These are phyloP conservation scores for Thereva unica DNA, from an alignment of 2,888 invertebrate species.

Conservation along the genomic window DNA sequence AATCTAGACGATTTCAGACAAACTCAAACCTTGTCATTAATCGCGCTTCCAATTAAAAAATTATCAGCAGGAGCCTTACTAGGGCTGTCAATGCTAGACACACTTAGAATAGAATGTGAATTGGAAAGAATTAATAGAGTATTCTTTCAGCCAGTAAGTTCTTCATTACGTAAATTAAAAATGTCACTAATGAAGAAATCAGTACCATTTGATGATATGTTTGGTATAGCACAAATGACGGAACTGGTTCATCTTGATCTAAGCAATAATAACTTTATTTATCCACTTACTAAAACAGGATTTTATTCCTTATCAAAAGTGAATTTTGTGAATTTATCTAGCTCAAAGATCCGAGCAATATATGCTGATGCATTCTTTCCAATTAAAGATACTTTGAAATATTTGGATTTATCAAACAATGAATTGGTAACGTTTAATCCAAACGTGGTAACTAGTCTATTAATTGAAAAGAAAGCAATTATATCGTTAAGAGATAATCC, in stretches of 20 bases:
- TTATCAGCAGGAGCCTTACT: slow-evolving; percentile 48
- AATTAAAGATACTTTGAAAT: slow-evolving; percentile 43
- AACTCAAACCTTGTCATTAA: slow-evolving; percentile 45
- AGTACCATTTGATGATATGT: slow-evolving; percentile 44
- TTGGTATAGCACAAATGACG: slow-evolving; percentile 46
- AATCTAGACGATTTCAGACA: slow-evolving; percentile 47
- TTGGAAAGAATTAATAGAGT: slow-evolving; percentile 44
- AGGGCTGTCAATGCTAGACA: slow-evolving; percentile 48
- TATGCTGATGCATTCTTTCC: slow-evolving; percentile 48
- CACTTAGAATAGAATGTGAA: slow-evolving; percentile 46
- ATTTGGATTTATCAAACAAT: slow-evolving; percentile 50
- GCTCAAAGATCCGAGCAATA: slow-evolving; percentile 46
- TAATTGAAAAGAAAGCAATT: slow-evolving; percentile 36
- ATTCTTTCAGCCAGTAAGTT: slow-evolving; percentile 52
- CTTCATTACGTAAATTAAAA: slow-evolving; percentile 46
- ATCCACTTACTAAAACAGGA: slow-evolving; percentile 44
- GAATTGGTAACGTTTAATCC: slow-evolving; percentile 45
- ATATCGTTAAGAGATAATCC: slow-evolving; percentile 48
- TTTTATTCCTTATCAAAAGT: slow-evolving; percentile 48
- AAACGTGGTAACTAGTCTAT: slow-evolving; percentile 40
- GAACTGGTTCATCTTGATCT: slow-evolving; percentile 48
- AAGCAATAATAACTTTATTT: slow-evolving; percentile 48
- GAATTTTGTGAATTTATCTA: slow-evolving; percentile 46
- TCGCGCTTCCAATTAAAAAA: slow-evolving; percentile 42
- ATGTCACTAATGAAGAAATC: slow-evolving; percentile 46